phyloP scores from a whole-genome alignment of 2,113 vertebrate species.

The Passer domesticus region DNA sequence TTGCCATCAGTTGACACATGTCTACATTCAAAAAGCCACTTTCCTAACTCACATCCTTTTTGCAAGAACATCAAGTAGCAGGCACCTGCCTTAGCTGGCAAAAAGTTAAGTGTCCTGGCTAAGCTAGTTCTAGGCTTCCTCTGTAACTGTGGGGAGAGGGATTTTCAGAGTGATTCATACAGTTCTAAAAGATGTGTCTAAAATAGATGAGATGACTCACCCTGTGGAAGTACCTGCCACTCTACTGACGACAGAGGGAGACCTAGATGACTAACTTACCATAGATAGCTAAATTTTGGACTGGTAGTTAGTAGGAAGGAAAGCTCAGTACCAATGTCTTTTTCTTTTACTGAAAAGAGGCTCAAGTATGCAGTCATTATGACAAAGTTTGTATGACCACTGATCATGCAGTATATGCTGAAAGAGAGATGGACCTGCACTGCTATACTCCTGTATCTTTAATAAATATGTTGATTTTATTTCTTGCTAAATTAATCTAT shows the following conservation, averaged over 20 bases:
- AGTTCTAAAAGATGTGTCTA: constrained; percentile 24
- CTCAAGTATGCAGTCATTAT: not conserved
- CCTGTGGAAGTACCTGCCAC: constrained; percentile 55
- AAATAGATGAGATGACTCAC: constrained; percentile 59
- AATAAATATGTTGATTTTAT: not conserved
- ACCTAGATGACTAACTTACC: constrained; percentile 56
- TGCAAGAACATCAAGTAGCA: not conserved
- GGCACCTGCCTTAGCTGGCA: not conserved
- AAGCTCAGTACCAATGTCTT: not conserved
- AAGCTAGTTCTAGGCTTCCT: not conserved
- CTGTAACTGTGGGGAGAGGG: not conserved
- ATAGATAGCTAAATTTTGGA: constrained; percentile 5
- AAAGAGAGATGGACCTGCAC: not conserved
- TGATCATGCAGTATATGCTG: not conserved
- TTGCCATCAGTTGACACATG: not conserved
- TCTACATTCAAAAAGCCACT: not conserved
- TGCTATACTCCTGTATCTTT: not conserved
- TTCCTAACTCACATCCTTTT: not conserved
- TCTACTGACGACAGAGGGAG: constrained; percentile 44
- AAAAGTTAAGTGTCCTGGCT: not conserved
- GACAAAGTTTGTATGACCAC: not conserved
- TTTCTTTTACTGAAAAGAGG: not conserved
- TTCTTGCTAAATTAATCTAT: not conserved
- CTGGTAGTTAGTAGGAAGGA: not conserved
- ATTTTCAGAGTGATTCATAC: constrained; percentile 51